Base-by-base conservation (phyloP, 2,888 invertebrate species). In the Cephus pygmeus region DNA sequence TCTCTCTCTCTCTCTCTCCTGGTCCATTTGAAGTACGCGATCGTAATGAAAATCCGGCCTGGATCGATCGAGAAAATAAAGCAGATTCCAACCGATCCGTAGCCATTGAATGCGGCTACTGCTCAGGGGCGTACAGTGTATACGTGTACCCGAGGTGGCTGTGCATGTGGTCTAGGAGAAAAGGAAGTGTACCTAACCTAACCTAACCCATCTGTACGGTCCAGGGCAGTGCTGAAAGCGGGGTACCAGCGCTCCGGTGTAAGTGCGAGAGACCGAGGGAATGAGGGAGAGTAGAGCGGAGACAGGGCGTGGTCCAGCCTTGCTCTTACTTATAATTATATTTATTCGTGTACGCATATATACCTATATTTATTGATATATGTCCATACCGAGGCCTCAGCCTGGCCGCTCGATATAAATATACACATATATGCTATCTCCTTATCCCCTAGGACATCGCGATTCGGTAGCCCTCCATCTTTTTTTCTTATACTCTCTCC, bases 241-340 rank as follows among this genome's bases (percentile, higher is more conserved):
- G 73, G 75, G 77, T 73, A 73, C 34, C 34, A 34, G 74, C 69
- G 74, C 31, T 77, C 79, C 76, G 56, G 79, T 23, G 40, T 23
- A 56, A 78, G 78, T 78, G 82, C 75, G 77, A 73, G 79, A 69
- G 80, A 79, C 77, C 79, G 80, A 80, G 80, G 80, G 84, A 85
- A 83, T 86, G 85, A 86, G 83, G 86, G 88, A 87, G 87, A 87
- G 87, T 81, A 86, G 84, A 88, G 83, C 85, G 88, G 89, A 88
- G 89, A 90, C 90, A 90, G 91, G 91, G 91, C 91, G 91, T 91
- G 91, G 91, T 89, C 89, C 91, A 90, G 88, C 89, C 89, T 90
- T 89, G 90, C 89, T 88, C 88, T 87, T 87, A 89, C 88, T 89
- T 89, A 87, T 89, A 89, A 89, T 90, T 90, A 90, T 88, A 88